These are phyloP conservation scores for Steinernema hermaphroditum DNA, from an alignment of 2,888 invertebrate species.

Conservation along the genomic window DNA sequence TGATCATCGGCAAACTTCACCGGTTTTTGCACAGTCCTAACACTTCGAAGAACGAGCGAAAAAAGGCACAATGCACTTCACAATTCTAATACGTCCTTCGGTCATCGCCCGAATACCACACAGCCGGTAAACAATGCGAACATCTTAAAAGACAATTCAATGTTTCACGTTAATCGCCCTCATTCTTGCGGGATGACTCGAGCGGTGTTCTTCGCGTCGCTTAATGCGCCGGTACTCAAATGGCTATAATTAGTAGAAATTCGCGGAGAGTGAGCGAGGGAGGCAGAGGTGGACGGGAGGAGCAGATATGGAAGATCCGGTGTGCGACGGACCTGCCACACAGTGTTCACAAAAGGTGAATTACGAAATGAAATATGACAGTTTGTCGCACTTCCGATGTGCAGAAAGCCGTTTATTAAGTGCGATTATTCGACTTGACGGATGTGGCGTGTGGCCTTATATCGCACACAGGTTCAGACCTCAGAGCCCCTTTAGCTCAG, in stretches of 20 bases:
- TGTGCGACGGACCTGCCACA: constrained; percentile 1
- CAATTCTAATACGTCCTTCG: no score
- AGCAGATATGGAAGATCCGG: constrained; percentile 1
- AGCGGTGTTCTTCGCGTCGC: neutral
- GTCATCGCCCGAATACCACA: no score
- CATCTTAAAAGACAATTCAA: neutral
- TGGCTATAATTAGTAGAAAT: constrained; percentile 26
- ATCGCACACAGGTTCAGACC: no score
- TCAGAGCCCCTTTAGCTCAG: no score
- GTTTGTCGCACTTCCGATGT: no score
- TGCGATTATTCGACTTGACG: no score
- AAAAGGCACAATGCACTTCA: no score
- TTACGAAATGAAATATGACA: neutral
- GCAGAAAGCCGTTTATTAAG: no score
- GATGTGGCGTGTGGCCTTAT: no score
- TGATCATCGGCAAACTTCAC: no score
- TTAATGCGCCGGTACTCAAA: constrained; percentile 20
- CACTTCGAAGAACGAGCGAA: no score
- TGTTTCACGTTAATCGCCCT: constrained; percentile 21
- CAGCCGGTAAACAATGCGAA: neutral
- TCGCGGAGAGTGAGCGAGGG: neutral
- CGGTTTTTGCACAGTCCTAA: no score
- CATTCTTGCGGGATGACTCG: constrained; percentile 18
- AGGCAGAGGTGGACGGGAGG: neutral
- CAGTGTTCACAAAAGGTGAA: constrained; percentile 7